Percentiles rank a stretch among this genome's conserved stretches.
Conservation (phyloP, 2,797 vertebrate genomes). For the Gila robusta region DNA sequence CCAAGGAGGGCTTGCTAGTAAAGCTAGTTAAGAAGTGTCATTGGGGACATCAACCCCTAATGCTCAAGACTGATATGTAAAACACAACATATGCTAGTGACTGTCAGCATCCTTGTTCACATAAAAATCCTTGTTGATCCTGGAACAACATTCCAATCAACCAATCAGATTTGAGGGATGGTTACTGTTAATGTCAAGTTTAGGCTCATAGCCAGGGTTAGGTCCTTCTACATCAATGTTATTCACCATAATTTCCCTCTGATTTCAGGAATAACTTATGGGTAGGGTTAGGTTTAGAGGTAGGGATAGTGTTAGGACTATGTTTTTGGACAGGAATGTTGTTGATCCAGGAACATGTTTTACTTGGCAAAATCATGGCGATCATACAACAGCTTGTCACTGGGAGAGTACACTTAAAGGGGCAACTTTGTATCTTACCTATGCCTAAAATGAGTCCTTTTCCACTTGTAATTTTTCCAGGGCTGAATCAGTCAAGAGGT, state of each 20-base stretch:
- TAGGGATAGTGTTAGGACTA: not conserved
- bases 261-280: not conserved
- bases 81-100: not conserved
- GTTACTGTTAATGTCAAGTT: not conserved
- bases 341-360: not conserved
- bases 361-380: not conserved
- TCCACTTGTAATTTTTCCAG: constrained; percentile 45
- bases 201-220: not conserved
- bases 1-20: not conserved
- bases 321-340: not conserved
- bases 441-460: constrained; percentile 21
- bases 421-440: not conserved
- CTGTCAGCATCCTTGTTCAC: not conserved
- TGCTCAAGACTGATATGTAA: not conserved
- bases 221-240: not conserved
- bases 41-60: not conserved
- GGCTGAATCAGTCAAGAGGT: constrained; percentile 19
- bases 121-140: not conserved
- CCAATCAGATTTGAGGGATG: not conserved
- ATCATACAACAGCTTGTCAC: not conserved
- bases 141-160: not conserved
- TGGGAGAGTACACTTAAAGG: not conserved
- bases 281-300: not conserved
- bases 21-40: not conserved
- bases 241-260: not conserved